Evolutionary conservation across 2,888 invertebrate species (phyloP).

Genomic region (Latrodectus elegans): DNA sequence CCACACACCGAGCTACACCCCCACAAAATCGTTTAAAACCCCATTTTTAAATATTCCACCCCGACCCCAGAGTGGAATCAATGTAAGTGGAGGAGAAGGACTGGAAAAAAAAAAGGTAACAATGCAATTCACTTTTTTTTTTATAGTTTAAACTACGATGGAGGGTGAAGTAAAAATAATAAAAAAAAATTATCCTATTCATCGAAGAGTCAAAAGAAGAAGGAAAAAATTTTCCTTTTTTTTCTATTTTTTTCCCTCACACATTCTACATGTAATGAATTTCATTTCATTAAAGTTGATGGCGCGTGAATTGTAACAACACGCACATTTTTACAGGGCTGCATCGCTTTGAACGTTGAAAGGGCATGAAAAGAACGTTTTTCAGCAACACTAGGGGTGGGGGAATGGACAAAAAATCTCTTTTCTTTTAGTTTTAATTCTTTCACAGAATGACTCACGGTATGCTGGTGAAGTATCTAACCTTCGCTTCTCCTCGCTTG

Average conservation of each 20-base stretch:
- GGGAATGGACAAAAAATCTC: constrained; percentile 14
- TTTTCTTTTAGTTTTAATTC: constrained; percentile 66
- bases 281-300: constrained; percentile 71
- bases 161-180: constrained; percentile 32
- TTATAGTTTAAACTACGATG: background rate
- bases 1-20: background rate
- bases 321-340: constrained; percentile 48
- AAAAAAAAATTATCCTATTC: constrained; percentile 59
- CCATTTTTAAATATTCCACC: background rate
- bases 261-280: constrained; percentile 69
- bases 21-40: constrained; percentile 7
- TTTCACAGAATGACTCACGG: constrained; percentile 47
- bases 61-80: constrained; percentile 18
- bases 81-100: background rate
- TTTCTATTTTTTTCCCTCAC: constrained; percentile 51
- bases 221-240: too few species aligned
- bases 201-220: constrained; percentile 50
- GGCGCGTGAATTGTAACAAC: constrained; percentile 69
- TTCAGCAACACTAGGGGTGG: constrained; percentile 12
- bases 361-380: constrained; percentile 40
- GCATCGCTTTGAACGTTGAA: constrained; percentile 16
- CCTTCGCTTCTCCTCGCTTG: too few species aligned
- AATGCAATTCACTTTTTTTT: background rate
- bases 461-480: constrained; percentile 9
- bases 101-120: background rate